Evolutionary conservation across 2,888 invertebrate genomes (phyloP).

Genomic region (Lordiphosa fenestrarum): DNA sequence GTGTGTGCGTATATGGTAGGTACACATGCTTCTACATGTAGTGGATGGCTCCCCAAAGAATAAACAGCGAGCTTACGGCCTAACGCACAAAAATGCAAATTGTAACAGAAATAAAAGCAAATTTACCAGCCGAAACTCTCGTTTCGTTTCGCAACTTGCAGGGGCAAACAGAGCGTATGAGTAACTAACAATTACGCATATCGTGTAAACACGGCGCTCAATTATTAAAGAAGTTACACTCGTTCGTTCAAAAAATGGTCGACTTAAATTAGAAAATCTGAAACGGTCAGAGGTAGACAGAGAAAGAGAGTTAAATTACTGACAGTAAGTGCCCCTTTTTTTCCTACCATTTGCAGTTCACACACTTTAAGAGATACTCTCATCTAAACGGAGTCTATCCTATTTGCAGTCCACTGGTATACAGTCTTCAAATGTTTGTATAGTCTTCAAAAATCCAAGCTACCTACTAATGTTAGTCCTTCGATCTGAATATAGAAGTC

Average conservation of each 20-base stretch:
- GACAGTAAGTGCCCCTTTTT: background rate
- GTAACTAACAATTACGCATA: conserved; percentile 41
- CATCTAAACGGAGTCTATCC: no score
- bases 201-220: conserved; percentile 42
- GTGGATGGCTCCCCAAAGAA: conserved; percentile 54
- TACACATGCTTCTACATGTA: no score
- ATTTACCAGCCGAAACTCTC: no score
- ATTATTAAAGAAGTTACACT: conserved; percentile 42
- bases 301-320: background rate
- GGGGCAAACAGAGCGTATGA: conserved; percentile 36
- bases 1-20: background rate
- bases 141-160: conserved; percentile 3
- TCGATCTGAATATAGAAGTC: no score
- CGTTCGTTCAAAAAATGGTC: conserved; percentile 12
- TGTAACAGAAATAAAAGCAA: conserved; percentile 6
- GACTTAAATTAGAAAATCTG: conserved; percentile 7
- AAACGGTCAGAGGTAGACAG: background rate
- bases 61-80: conserved; percentile 25
- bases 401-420: no score
- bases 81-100: conserved; percentile 6
- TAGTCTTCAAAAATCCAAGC: no score
- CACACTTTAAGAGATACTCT: no score
- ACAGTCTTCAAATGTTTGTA: no score
- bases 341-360: no score
- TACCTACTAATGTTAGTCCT: no score